Evolutionary conservation across 2,113 vertebrate genomes (phyloP), one percentile per base, ranked within the genome.

Genomic region (Poicephalus gulielmi): DNA sequence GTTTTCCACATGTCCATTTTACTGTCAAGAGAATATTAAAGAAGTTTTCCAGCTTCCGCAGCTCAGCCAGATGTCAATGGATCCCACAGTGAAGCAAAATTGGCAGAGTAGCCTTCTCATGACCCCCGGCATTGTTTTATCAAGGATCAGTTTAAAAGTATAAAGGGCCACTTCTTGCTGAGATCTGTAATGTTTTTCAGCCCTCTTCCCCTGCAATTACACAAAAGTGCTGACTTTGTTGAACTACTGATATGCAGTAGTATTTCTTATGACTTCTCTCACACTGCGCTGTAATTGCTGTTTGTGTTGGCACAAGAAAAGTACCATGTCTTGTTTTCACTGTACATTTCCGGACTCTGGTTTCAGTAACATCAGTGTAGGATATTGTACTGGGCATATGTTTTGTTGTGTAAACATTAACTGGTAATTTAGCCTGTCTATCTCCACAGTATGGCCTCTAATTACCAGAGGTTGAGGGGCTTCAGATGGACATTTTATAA

Each of bases 1-100:
- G 98, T 98, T 99, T 99, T 99, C 98, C 99, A 99, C 98, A 99
- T 99, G 98, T 99, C 98, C 97, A 95, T 96, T 97, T 97, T 98
- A 98, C 98, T 98, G 97, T 98, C 98, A 98, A 97, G 99, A 99
- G 98, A 99, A 98, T 99, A 98, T 99, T 98, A 98, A 98, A 99
- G 98, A 98, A 95, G 97, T 99, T 99, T 99, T 98, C 99, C 98
- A 98, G 98, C 98, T 98, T 99, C 98, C 95, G 90, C 98, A 98
- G 98, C 98, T 97, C 97, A 98, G 96, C 98, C 99, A 99, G 98
- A 99, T 99, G 99, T 99, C 98, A 95, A 97, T 90, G 96, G 98
- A 98, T 98, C 98, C 98, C 97, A 98, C 95, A 97, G 98, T 96
- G 98, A 98, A 97, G 98, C 95, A 92, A 98, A 99, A 99, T 98